A percentile compares a stretch with the other conserved stretches of the same genome.
Conservation (phyloP, 2,113 vertebrate species). For the Ochotona curzoniae region DNA sequence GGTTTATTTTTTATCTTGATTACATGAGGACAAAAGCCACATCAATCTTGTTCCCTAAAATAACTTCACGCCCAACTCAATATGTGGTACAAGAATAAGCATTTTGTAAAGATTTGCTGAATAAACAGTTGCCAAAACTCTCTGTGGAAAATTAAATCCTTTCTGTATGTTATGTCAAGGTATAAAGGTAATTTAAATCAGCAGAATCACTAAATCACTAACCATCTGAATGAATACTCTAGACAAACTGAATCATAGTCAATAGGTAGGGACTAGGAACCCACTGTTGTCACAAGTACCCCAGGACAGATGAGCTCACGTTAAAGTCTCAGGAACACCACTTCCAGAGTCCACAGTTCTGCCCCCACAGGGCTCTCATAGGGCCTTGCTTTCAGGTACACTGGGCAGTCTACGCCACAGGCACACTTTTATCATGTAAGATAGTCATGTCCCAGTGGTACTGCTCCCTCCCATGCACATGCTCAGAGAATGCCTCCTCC, state of each 20-base stretch:
- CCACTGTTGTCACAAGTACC: neutral
- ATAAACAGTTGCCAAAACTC: neutral
- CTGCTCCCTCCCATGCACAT: neutral
- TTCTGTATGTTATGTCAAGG: neutral
- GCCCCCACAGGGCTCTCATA: neutral
- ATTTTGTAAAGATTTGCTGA: neutral
- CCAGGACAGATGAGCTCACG: neutral
- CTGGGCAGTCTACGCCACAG: neutral
- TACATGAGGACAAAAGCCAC: conserved; percentile 4
- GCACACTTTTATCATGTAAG: neutral
- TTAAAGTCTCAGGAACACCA: neutral
- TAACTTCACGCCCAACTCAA: neutral
- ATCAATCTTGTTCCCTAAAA: neutral
- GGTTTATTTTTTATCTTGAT: neutral
- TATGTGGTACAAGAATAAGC: neutral
- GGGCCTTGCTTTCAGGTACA: neutral
- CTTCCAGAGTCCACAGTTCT: neutral
- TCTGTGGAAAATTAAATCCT: neutral
- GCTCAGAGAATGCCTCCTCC: neutral
- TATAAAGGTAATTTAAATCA: neutral
- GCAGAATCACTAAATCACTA: neutral
- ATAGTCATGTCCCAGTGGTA: neutral
- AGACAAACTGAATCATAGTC: neutral
- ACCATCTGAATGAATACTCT: neutral
- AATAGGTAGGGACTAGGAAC: neutral